Conservation (phyloP, 2,113 vertebrate genomes). For the Phrynocephalus versicolor region DNA sequence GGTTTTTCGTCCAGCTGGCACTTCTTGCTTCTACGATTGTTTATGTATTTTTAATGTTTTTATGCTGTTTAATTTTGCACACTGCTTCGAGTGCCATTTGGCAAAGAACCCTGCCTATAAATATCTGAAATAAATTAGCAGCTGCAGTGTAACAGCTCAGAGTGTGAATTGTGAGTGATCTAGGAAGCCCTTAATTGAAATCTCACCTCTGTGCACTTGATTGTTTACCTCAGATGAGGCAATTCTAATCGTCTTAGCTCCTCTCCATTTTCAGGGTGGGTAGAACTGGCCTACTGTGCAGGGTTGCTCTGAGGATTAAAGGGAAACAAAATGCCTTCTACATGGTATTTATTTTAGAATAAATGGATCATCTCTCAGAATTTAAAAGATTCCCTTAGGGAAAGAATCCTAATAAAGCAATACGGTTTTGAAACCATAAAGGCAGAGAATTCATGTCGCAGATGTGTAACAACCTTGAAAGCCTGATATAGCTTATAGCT, state of each 20-base stretch:
- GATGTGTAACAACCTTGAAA: not conserved
- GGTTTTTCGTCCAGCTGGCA: not conserved
- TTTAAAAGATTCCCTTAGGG: not conserved
- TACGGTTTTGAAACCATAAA: not conserved
- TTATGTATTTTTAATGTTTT: conserved; percentile 9
- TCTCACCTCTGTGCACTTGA: not conserved
- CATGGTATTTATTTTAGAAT: not conserved
- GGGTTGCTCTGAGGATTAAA: not conserved
- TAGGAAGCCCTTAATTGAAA: not conserved
- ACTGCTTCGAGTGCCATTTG: conserved; percentile 15
- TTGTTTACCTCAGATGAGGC: no score
- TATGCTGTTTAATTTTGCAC: not conserved
- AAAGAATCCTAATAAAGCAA: not conserved
- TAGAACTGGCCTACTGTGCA: not conserved
- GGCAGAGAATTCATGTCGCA: not conserved
- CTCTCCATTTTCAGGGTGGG: not conserved
- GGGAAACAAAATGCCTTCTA: not conserved
- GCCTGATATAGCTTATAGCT: not conserved
- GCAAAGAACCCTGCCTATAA: not conserved
- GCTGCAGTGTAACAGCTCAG: not conserved
- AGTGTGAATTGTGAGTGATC: conserved; percentile 2
- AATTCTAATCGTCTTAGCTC: not conserved
- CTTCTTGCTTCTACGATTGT: conserved; percentile 1
- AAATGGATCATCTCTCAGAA: not conserved
- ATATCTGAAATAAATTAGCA: conserved; percentile 17